Base-by-base conservation (phyloP, 2,888 invertebrate genomes). In the Aphodius sticticus region DNA sequence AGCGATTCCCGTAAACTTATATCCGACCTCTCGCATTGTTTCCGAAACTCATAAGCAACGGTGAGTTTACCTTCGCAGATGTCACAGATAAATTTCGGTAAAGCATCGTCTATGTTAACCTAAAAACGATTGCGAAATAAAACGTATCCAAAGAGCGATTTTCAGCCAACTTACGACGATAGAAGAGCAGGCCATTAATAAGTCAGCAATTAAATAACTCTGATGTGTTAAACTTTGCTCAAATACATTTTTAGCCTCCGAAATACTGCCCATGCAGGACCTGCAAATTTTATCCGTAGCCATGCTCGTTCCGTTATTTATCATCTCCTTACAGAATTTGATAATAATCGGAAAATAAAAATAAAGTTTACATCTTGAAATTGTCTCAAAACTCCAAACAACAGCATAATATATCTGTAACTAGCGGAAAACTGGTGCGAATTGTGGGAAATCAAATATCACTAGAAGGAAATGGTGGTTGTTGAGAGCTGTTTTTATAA, bases 131-230 rank as follows among this genome's bases (percentile, higher is more conserved):
- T 53, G 77, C 78, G 37, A 78, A 77, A 72, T 9, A 70, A 76
- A 15, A 53, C 71, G 53, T 53, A 53, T 53, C 53, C 12, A 53
- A 12, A 53, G 9, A 9, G 53, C 7, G 16, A 14, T 70, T 70
- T 53, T 70, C 15, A 36, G 70, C 2, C 6, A 7, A 14, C 84
- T 84, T 86, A 89, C 89, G 84, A 88, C 86, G 77, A 90, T 85
- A 70, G 89, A 86, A 75, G 89, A 86, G 85, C 89, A 89, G 83
- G 88, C 88, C 87, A 87, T 89, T 79, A 90, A 85, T 88, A 89
- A 89, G 83, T 89, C 88, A 36, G 88, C 87, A 70, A 89, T 83
- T 83, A 87, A 86, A 70, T 87, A 81, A 78, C 85, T 84, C 81
- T 87, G 84, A 69, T 86, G 86, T 78, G 83, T 85, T 35, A 85